Base-by-base conservation (phyloP, 2,888 invertebrate species). In the Sarcophaga carnaria region DNA sequence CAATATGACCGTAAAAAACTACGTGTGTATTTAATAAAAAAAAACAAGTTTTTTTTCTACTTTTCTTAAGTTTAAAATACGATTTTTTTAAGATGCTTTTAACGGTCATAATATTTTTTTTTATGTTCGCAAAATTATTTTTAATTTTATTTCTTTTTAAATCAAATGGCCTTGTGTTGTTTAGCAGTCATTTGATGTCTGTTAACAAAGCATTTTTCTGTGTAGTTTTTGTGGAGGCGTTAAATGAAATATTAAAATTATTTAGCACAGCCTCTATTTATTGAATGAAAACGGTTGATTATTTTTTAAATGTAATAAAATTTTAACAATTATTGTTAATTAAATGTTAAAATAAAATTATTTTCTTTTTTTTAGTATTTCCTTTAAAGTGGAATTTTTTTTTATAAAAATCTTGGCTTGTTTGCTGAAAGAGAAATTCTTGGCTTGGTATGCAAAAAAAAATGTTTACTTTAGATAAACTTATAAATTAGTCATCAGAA, bases 1-100 rank as follows among this genome's bases (percentile, higher is more conserved):
- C n/a, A 64, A 49, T 74, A 54, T 37, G 25, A 69, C 11, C 69
- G 37, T 27, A 67, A 79, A 37, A 45, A 22, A 37, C 17, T 76
- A 54, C 54, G 54, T 54, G 17, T 17, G 54, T 54, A 54, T 12
- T 14, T 17, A 17, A 54, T 54, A 62, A 78, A 62, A 78, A 62
- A 74, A 79, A 83, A 83, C 79, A 67, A 25, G 83, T 79, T 83
- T 79, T 74, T 54, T 49, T 49, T 14, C 8, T 14, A 8, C 1
- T 37, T 27, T 25, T 62, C 12, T 74, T 54, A n/a, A 72, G 64
- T 72, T 72, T 54, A n/a, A 74, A 54, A 59, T 71, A 17, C 4
- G 11, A 27, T 71, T 22, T 37, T 66, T 59, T 69, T 17, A n/a
- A 49, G 20, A 62, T 72, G 3, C 17, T 71, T 60, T 12, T 20